Evolutionary conservation across 92 coral and sea anemone species (phyloP), one percentile per base, ranked within the genome.

Genomic region (Ricordea florida): DNA sequence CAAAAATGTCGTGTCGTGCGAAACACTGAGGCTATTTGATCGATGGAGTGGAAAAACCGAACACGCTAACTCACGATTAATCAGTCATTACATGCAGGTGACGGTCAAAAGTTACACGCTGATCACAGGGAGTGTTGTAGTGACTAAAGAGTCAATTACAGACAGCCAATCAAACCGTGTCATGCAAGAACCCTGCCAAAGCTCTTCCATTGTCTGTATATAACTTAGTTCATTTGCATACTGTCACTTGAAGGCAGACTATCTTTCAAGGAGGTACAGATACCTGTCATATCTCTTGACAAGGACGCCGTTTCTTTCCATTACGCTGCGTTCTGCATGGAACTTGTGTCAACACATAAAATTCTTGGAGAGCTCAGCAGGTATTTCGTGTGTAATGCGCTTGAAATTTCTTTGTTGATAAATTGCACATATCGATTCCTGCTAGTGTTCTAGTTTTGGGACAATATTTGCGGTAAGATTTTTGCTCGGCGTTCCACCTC

Each of bases 111-210:
- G 45, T 14, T n/a, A 51, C 63, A 26, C 76, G 76, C 63, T 52
- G 52, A 18, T 35, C 60, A 16, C 6, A 5, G 75, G 26, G 32
- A 25, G 38, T 69, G 76, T 52, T 69, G 76, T 52, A 51, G 29
- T 52, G 35, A 34, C 55, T 69, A 36, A 49, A 62, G 56, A 64
- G 67, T 82, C 83, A 82, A 65, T 82, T 82, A 82, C 22, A 47
- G 44, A 48, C 18, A 57, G 28, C 91, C 91, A 85, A 85, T 85
- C 67, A 68, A 53, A 52, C 29, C 49, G 25, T 25, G 33, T 43
- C 56, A 30, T 64, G 71, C 69, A 44, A 14, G 31, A 49, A 69
- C 38, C 52, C 63, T 34, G 34, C 76, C 38, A 24, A 69, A 53
- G 28, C 32, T 13, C 37, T 52, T 69, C 63, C 29, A 69, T 69